Evolutionary conservation across 2,797 vertebrate genomes (phyloP).

Genomic region (Notolabrus celidotus): DNA sequence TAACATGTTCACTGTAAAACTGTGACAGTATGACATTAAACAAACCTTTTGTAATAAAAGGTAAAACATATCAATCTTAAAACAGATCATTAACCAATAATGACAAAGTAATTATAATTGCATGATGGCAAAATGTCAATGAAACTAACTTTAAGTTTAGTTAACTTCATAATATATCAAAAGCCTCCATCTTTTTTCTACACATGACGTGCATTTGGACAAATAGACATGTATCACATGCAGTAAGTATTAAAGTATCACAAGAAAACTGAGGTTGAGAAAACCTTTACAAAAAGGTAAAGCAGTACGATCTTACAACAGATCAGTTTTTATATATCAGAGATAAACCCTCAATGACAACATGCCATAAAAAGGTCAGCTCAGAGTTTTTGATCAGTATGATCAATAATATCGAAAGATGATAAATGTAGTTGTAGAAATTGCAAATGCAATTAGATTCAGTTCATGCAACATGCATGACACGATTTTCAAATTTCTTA

Average conservation of each 20-base stretch:
- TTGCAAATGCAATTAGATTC: slow-evolving; percentile 4
- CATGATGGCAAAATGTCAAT: slow-evolving; percentile 3
- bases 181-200: no score
- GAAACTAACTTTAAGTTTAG: no score
- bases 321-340: not conserved
- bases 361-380: no score
- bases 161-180: not conserved
- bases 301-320: slow-evolving; percentile 17
- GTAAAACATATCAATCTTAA: not conserved
- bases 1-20: no score
- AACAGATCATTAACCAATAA: not conserved
- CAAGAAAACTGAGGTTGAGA: not conserved
- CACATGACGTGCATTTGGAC: not conserved
- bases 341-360: not conserved
- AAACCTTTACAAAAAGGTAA: not conserved
- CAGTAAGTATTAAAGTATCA: no score
- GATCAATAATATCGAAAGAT: not conserved
- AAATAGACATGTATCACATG: no score
- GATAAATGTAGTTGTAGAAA: not conserved
- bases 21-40: not conserved
- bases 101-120: slow-evolving; percentile 13
- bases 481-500: no score
- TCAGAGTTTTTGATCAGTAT: not conserved
- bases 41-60: not conserved
- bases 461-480: slow-evolving; percentile 10